Evolutionary conservation across 2,888 invertebrate genomes (phyloP), one percentile per base, ranked within the genome.

Genomic region (Plebejus melissa): DNA sequence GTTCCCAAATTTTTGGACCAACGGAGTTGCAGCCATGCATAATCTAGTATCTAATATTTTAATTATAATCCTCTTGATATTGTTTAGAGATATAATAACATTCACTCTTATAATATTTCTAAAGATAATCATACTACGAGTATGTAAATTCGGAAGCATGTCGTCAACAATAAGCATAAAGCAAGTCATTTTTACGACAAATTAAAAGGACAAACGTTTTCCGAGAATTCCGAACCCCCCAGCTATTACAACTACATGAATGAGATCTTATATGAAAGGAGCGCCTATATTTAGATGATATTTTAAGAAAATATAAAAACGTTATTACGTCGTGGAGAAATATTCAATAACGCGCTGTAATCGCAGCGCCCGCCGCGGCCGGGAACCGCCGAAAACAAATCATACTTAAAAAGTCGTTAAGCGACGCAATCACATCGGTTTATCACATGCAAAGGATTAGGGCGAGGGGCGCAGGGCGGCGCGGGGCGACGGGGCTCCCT

Each of bases 381-480:
- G 28, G 69, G 13, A 11, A 16, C 70, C 41, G 22, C 38, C 41
- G 41, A 74, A 58, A 74, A 60, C 58, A 74, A 57, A 74, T 74
- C 58, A 60, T 74, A 76, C 71, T 76, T 75, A 75, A 74, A 76
- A 76, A 65, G 76, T 71, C 75, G 76, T 76, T 77, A 70, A 76
- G 74, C 38, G n/a, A 74, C 32, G 28, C 74, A 60, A 60, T 74
- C 72, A 74, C 60, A 74, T 74, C 60, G 60, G 60, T 60, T 74
- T 74, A 74, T 74, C 74, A 57, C 57, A 57, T 58, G 60, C 74
- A 57, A 41, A 70, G 70, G 70, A 70, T 70, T 70, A 70, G 76
- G 57, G 75, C 69, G 71, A 77, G 74, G 76, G 76, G 77, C 41
- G 75, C 77, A 74, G 71, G 36, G 76, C 60, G 60, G 3, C 60